These are phyloP conservation scores for Oenanthe oenanthe DNA, from an alignment of 2,113 vertebrate genomes.

Conservation along the genomic window DNA sequence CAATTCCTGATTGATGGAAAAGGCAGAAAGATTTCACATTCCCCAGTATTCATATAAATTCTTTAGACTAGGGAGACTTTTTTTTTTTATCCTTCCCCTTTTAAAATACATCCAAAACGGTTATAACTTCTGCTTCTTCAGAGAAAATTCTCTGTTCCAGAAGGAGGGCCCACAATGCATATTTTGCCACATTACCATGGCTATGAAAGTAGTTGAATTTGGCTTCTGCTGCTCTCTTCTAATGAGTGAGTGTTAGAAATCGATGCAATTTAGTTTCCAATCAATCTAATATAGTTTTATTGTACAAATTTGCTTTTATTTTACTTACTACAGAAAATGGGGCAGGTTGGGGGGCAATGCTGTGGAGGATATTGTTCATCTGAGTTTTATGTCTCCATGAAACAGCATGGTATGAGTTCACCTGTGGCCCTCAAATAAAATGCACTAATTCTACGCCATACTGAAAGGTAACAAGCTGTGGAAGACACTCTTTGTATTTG, in stretches of 20 bases:
- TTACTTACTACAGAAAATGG: neutral
- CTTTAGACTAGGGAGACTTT: accelerated
- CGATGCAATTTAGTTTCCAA: neutral
- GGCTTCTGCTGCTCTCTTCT: neutral
- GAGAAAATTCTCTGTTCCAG: neutral
- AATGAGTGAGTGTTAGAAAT: neutral
- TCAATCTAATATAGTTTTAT: neutral
- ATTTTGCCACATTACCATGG: neutral
- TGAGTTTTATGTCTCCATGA: neutral
- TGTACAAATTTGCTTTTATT: neutral
- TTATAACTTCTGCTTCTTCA: neutral
- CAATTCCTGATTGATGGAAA: neutral
- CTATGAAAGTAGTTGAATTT: neutral
- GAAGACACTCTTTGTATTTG: neutral
- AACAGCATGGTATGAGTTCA: neutral
- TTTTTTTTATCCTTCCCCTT: neutral
- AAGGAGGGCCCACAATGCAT: neutral
- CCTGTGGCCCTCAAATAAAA: neutral
- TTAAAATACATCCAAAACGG: neutral
- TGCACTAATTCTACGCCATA: neutral
- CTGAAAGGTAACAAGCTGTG: neutral
- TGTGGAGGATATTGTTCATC: neutral
- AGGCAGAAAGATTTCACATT: neutral
- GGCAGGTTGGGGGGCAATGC: accelerated
- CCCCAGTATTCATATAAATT: neutral